phyloP scores from a whole-genome alignment of 1,140 invertebrate genomes.

The Zeugodacus cucurbitae region DNA sequence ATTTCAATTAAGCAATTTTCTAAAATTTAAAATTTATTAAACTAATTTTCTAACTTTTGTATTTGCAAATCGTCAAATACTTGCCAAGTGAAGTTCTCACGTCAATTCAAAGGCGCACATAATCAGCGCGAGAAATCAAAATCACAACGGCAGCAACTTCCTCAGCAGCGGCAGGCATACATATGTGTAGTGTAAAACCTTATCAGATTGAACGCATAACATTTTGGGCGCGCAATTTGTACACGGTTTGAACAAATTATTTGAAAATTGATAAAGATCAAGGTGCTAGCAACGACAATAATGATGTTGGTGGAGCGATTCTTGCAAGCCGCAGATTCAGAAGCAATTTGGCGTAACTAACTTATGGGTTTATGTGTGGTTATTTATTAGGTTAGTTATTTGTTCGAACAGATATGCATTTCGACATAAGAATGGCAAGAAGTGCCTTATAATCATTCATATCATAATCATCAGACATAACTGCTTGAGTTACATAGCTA shows the following conservation, averaged over 20 bases:
- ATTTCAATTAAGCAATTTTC: background rate
- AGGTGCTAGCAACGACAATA: background rate
- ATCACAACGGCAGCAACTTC: background rate
- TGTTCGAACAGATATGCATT: too few relatives aligned
- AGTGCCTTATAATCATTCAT: too few relatives aligned
- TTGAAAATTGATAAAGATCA: slow-evolving; percentile 9
- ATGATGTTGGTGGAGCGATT: background rate
- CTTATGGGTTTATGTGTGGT: too few relatives aligned
- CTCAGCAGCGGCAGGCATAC: background rate
- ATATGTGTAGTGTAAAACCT: background rate
- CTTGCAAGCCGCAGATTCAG: background rate
- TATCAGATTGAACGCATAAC: background rate
- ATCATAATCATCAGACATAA: too few relatives aligned
- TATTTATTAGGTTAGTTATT: too few relatives aligned
- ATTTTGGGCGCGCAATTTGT: background rate
- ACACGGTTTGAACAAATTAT: background rate
- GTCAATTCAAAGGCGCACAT: background rate
- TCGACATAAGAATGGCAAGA: too few relatives aligned
- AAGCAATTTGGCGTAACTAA: background rate
- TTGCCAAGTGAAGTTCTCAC: background rate
- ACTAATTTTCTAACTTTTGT: background rate
- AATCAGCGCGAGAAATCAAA: background rate
- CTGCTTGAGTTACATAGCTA: too few relatives aligned
- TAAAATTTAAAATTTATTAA: too few relatives aligned
- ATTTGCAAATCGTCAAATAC: background rate